These are phyloP conservation scores for Sesamia inferens DNA, from an alignment of 2,888 invertebrate species.

Conservation along the genomic window DNA sequence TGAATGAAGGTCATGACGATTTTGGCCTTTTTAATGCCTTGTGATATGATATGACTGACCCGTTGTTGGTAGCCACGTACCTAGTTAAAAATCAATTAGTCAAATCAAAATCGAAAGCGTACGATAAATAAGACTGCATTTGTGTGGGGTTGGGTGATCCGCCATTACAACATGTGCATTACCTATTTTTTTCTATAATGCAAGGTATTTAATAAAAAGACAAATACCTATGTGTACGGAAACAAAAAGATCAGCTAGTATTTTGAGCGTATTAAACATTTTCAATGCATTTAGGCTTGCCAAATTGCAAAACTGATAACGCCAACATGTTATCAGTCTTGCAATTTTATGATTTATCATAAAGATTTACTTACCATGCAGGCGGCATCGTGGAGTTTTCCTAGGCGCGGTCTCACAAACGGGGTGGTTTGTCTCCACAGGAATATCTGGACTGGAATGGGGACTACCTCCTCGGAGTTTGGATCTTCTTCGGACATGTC, in stretches of 20 bases:
- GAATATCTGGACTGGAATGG: constrained; percentile 98
- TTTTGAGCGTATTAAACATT: constrained; percentile 52
- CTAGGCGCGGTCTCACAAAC: constrained; percentile 98
- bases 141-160: background rate
- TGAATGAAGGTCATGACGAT: constrained; percentile 13
- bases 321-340: background rate
- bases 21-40: background rate
- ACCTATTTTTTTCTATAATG: background rate
- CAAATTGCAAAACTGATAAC: no score
- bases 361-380: constrained; percentile 95
- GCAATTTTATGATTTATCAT: constrained; percentile 6
- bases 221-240: background rate
- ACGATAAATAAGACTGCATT: background rate
- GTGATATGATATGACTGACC: background rate
- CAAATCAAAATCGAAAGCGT: no score
- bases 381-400: constrained; percentile 98
- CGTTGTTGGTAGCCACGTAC: background rate
- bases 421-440: constrained; percentile 99
- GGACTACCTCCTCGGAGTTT: constrained; percentile 94
- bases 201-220: background rate
- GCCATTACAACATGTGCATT: background rate
- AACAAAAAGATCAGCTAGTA: constrained; percentile 36
- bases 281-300: no score
- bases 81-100: background rate
- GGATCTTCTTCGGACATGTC: constrained; percentile 90